These are phyloP conservation scores for Ceratosolen fusciceps DNA, from an alignment of 1,140 invertebrate genomes.

Conservation along the genomic window DNA sequence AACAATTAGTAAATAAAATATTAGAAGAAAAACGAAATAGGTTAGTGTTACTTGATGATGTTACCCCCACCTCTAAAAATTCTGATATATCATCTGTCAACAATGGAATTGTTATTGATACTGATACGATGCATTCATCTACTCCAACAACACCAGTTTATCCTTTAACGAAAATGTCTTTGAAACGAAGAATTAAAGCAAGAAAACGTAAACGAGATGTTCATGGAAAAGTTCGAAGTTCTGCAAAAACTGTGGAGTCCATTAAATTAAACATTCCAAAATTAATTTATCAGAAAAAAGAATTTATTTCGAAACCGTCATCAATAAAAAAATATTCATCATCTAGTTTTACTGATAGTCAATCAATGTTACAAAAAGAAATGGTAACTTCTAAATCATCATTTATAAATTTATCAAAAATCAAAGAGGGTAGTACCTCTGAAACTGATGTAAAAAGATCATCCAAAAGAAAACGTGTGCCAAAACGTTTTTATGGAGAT, in stretches of 20 bases:
- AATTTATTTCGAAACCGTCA: not conserved
- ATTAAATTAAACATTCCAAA: slow-evolving; percentile 70
- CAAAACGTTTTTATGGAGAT: slow-evolving; percentile 88
- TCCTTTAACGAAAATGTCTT: slow-evolving; percentile 33
- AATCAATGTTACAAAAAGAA: not conserved
- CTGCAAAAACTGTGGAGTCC: slow-evolving; percentile 56
- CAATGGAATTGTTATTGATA: slow-evolving; percentile 75
- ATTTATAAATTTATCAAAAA: slow-evolving; percentile 43
- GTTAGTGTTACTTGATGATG: slow-evolving; percentile 74
- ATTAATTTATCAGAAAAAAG: slow-evolving; percentile 62
- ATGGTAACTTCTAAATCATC: not conserved
- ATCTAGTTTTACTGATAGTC: slow-evolving; percentile 6
- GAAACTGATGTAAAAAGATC: slow-evolving; percentile 77
- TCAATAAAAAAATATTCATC: not conserved
- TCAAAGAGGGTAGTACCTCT: slow-evolving; percentile 54
- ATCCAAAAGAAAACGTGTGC: slow-evolving; percentile 83
- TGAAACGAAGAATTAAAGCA: slow-evolving; percentile 73
- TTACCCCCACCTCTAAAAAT: slow-evolving; percentile 60
- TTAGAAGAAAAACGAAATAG: slow-evolving; percentile 82
- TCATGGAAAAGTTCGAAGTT: slow-evolving; percentile 44
- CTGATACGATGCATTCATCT: slow-evolving; percentile 47
- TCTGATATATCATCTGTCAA: slow-evolving; percentile 61
- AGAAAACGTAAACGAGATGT: slow-evolving; percentile 72
- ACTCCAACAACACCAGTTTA: slow-evolving; percentile 38
- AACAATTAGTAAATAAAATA: slow-evolving; percentile 78